Base-by-base conservation (phyloP, 2,888 invertebrate genomes). In the Idaea aversata region DNA sequence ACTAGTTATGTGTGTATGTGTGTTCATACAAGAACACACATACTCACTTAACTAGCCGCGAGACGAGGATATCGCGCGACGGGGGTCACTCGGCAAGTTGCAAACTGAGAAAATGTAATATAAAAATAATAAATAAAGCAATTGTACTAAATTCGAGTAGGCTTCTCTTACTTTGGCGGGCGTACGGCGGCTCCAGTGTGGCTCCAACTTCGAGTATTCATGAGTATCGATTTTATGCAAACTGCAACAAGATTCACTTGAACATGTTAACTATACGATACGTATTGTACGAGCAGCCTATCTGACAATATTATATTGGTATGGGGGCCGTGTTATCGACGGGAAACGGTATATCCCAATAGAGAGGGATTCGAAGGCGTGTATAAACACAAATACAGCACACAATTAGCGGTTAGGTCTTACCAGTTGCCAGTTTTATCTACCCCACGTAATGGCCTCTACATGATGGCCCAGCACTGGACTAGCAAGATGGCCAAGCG, bases 171-270 rank as follows among this genome's bases (percentile, higher is more conserved):
- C 25, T 25, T 25, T 25, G 25, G 25, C 25, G 25, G 25, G 25
- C 25, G 25, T 25, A 3, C 84, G 75, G 77, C 81, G 82, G 86
- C 81, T 79, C 80, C 81, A 81, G 75, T 79, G 77, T 77, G 77
- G 78, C 78, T 81, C 84, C 81, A 82, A 79, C 78, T 81, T 84
- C 81, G 82, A 79, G 85, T 89, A 91, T 91, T 92, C 91, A 90
- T 88, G 91, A 88, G 86, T 90, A 93, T 93, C 90, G 93, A 93
- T 93, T 93, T 92, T 92, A 92, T 93, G 92, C 91, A 93, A 92
- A 93, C 90, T 91, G 90, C 91, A 92, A 90, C 91, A 90, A 91
- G 90, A 91, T 92, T 92, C 90, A 90, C 89, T 89, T 86, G 86
- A 87, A 87, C 87, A 84, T 80, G 85, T 84, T 79, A 84, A 75